A percentile compares a stretch with the other conserved stretches of the same genome.
These are phyloP conservation scores for Diadophis punctatus DNA, from an alignment of 2,113 vertebrate species.

Conservation along the genomic window DNA sequence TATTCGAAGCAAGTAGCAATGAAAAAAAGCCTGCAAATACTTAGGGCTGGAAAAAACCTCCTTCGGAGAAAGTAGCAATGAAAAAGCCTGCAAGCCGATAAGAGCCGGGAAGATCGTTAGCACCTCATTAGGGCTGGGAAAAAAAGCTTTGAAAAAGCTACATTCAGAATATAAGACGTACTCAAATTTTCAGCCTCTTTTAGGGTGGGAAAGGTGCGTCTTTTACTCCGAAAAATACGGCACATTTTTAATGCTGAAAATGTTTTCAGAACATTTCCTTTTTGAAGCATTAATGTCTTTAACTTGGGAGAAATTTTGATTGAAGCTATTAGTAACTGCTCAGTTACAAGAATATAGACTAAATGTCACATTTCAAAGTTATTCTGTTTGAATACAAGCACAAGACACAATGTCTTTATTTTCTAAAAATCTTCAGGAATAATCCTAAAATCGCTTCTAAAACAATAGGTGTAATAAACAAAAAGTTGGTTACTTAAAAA, in stretches of 20 bases:
- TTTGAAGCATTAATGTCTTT: not conserved
- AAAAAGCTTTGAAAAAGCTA: too few relatives aligned
- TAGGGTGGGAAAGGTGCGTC: too few relatives aligned
- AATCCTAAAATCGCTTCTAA: not conserved
- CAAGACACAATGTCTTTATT: not conserved
- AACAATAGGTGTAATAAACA: not conserved
- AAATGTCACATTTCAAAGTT: not conserved
- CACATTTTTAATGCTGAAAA: not conserved
- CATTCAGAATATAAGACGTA: too few relatives aligned
- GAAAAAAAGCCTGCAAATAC: too few relatives aligned
- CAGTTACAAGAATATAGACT: not conserved
- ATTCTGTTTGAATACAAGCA: not conserved
- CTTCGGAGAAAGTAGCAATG: too few relatives aligned
- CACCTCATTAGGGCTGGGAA: too few relatives aligned
- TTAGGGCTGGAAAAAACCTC: too few relatives aligned
- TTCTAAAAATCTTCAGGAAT: not conserved
- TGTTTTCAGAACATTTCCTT: not conserved
- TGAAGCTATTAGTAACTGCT: not conserved
- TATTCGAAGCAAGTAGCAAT: too few relatives aligned
- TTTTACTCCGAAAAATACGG: too few relatives aligned
- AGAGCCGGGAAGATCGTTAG: too few relatives aligned
- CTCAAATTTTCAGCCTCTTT: too few relatives aligned
- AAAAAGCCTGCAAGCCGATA: too few relatives aligned
- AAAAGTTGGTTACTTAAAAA: not conserved
- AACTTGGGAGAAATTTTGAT: not conserved